Percentiles rank a stretch among this genome's conserved stretches.
phyloP scores from a whole-genome alignment of 1,140 invertebrate species.

The Ceratosolen solmsi region DNA sequence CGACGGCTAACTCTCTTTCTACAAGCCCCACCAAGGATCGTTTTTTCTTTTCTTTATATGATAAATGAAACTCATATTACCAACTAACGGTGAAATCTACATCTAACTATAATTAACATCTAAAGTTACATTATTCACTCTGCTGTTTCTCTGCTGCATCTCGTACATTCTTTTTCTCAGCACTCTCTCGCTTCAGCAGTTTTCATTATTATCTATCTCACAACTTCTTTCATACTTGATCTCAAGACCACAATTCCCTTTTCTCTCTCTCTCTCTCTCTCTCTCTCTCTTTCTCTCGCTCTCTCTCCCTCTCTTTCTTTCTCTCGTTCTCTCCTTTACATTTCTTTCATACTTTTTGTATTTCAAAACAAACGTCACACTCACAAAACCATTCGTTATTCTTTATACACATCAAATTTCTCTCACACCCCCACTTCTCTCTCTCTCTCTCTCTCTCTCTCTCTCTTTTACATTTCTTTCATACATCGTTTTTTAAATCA shows the following conservation, averaged over 20 bases:
- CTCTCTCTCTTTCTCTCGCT: not conserved
- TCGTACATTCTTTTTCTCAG: conserved; percentile 48
- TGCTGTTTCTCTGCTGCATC: conserved; percentile 41
- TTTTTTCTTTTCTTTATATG: conserved; percentile 43
- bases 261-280: conserved; percentile 3
- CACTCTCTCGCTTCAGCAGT: conserved; percentile 41
- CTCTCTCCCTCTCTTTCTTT: no score
- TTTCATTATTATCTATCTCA: conserved; percentile 17
- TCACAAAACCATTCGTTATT: no score
- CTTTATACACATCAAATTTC: no score
- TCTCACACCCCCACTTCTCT: no score
- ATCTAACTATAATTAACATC: conserved; percentile 50
- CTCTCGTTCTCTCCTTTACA: no score
- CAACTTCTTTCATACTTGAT: conserved; percentile 33
- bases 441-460: conserved; percentile 6
- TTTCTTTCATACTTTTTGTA: no score
- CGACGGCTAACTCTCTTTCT: conserved; percentile 27
- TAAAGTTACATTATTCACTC: conserved; percentile 51
- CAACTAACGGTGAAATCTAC: conserved; percentile 51
- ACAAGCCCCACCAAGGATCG: conserved; percentile 45
- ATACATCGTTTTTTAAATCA: conserved; percentile 33
- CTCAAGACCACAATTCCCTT: conserved; percentile 9
- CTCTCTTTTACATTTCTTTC: conserved; percentile 13
- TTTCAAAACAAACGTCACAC: no score
- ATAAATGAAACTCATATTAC: conserved; percentile 52